Base-by-base conservation (phyloP, 2,888 invertebrate genomes). In the Aphelenchoides bicaudatus region DNA sequence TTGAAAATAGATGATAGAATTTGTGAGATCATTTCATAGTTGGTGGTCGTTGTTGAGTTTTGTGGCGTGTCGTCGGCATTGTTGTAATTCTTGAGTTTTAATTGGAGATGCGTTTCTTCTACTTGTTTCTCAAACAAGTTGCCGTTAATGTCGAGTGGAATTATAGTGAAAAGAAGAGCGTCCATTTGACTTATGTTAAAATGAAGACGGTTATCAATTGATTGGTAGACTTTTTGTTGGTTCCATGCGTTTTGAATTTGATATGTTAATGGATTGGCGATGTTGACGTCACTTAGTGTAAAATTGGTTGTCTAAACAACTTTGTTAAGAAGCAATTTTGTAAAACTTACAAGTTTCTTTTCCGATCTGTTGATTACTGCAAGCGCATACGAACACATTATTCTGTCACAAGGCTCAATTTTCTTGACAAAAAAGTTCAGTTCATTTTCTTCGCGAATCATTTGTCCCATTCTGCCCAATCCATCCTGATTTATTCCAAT, bases 111-210 rank as follows among this genome's bases (percentile, higher is more conserved):
- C 16, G 34, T 34, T 34, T 34, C 16, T 16, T 34, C 16, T 34
- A 13, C 34, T 16, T 13, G 16, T 34, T 89, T 79, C 81, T 91
- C 64, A 90, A 93, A 80, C 92, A 93, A 85, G 86, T 88, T 13
- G 84, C 84, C 51, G 64, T 65, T 58, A 76, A 78, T 13, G 34
- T 34, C 34, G 13, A 34, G 13, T 13, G 34, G 43, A 8, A 21
- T 6, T 8, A 43, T n/a, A 21, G 16, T 43, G 43, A 19, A 43
- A 8, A 43, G 10, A 25, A 19, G 43, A 8, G n/a, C 43, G 23
- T 43, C 43, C 43, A 43, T 43, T 25, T 19, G 23, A 10, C 6
- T 6, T 19, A 43, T 25, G 23, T 8, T n/a, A 8, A 25, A 6
- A 6, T 6, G 8, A n/a, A 43, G 25, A 6, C 10, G 21, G 6